Evolutionary conservation across 2,113 vertebrate species (phyloP), one percentile per base, ranked within the genome.

Genomic region (Athene noctua): DNA sequence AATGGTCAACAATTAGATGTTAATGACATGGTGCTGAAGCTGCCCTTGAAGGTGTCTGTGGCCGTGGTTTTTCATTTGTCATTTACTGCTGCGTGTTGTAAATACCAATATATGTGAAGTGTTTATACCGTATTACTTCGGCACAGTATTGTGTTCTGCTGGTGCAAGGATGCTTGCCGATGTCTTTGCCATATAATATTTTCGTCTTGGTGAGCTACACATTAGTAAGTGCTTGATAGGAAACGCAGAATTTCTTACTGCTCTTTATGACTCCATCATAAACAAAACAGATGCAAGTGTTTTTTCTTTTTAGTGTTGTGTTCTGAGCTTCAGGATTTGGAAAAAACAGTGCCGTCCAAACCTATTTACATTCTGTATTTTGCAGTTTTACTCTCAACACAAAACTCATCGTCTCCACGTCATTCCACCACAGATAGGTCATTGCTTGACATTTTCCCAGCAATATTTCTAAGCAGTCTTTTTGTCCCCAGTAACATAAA

Each of bases 401-500:
- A 82, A 83, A 58, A 17, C 46, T 27, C 92, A 82, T 91, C 7
- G 0, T 82, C 62, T 96, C 86, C 68, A 26, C 94, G 91, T 90
- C 68, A 81, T 88, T 95, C 95, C 40, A 67, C 84, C 66, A 61
- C 1, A 2, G 52, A 40, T 67, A 85, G 52, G 78, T 94, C 65
- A 20, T 58, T 82, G 75, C 49, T 49, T 94, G 88, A 92, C 83
- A 78, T 92, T 88, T 95, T 83, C 57, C 59, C 52, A 2, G 90
- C 44, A 51, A 18, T 77, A 55, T 90, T 97, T 96, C 74, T 73
- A 74, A 73, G 63, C 51, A 90, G 83, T 21, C 2, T 9, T 95
- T 95, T 86, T 91, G 65, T 90, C 79, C 89, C 87, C 72, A 52
- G 46, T 80, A 95, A 67, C 81, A 77, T 86, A 91, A 96, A 88